Base-by-base conservation (phyloP, 2,113 vertebrate species). In the Petrocephalus zakoni region DNA sequence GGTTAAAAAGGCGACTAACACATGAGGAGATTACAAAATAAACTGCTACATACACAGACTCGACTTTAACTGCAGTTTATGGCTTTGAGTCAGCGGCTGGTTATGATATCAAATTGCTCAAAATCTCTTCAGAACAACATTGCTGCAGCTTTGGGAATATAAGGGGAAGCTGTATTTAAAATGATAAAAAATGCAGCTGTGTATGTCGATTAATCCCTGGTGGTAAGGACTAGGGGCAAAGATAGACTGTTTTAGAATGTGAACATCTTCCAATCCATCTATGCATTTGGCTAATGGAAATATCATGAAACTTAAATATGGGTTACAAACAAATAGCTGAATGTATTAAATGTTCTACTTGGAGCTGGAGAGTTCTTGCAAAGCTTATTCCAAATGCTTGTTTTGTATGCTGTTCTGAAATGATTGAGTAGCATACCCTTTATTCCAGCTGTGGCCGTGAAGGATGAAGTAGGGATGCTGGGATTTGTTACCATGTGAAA, bases 201-300 rank as follows among this genome's bases (percentile, higher is more conserved):
- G 87, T 11, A 88, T 15, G 49, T 22, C 29, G 88, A 83, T 88
- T 64, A 88, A 51, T 88, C 78, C 56, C n/a, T 42, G 75, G 21
- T 25, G 58, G 46, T 25, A 72, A 25, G n/a, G 52, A 8, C 29
- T 25, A 37, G 37, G 29, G 78, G 34, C 78, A 53, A 82, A 88
- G 42, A 83, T 4, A 13, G 9, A 58, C 37, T 17, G 25, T 42
- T 29, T 13, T 42, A 46, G 37, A 52, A 75, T 72, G 53, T 42
- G 17, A 51, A 21, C 82, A 88, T 82, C 29, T 42, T 82, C 5
- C 25, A 34, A 56, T 83, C 75, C 37, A 75, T 51, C 49, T 52
- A 75, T 52, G 86, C 42, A 51, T 87, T 64, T 55, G 15, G 51
- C 17, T 42, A 1, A 42, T 42, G 42, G 3, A 42, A 42, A 42